Evolutionary conservation across 92 coral and sea anemone species (phyloP).

Genomic region (Montipora capitata): DNA sequence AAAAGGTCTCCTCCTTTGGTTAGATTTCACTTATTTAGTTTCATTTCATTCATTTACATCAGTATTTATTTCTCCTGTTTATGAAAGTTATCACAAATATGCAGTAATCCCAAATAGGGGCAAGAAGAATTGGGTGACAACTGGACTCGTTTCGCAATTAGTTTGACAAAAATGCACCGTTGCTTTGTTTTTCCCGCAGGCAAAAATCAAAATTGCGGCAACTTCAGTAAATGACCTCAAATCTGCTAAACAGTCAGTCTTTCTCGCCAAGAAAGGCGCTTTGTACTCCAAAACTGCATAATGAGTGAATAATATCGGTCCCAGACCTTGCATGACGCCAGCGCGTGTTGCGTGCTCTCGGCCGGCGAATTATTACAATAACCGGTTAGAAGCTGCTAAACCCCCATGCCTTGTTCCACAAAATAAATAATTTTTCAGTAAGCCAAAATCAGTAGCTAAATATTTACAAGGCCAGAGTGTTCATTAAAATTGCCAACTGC

Average conservation of each 20-base stretch:
- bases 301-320: constrained; percentile 18
- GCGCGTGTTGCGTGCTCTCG: constrained; percentile 49
- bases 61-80: neutral
- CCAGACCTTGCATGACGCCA: constrained; percentile 37
- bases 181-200: neutral
- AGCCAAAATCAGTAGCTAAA: neutral
- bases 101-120: no score
- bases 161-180: no score
- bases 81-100: neutral
- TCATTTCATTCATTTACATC: neutral
- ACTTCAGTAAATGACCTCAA: neutral
- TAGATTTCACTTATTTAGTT: neutral
- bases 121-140: neutral
- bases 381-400: neutral
- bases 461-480: no score
- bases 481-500: no score
- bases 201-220: no score
- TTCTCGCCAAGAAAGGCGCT: constrained; percentile 1
- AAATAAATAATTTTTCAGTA: neutral
- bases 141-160: no score
- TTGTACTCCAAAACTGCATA: constrained; percentile 33
- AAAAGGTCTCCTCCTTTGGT: neutral
- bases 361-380: constrained; percentile 28
- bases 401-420: neutral
- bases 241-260: neutral